Base-by-base conservation (phyloP, 2,113 vertebrate species). In the Pseudonaja textilis region DNA sequence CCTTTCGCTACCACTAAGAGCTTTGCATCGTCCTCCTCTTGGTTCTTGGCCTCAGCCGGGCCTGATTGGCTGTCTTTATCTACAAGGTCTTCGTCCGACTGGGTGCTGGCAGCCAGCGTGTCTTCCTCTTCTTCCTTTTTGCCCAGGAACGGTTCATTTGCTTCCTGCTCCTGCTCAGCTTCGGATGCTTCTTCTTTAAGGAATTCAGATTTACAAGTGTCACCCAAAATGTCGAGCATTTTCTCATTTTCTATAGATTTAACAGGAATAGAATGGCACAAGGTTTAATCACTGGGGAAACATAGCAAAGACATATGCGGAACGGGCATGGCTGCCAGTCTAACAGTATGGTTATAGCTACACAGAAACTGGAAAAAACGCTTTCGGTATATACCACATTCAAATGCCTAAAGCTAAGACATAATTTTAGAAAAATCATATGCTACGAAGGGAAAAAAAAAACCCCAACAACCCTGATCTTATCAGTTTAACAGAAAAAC, bases 251-350 rank as follows among this genome's bases (percentile, higher is more conserved):
- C 99, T 99, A 99, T 98, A 99, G 99, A 99, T 99, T 98, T 99
- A 99, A 99, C 98, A 99, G 99, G 99, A 99, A 99, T 99, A 99
- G 98, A 99, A 99, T 99, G 99, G 99, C 99, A 99, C 98, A 99
- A 98, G 98, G 98, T 99, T 99, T 99, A 99, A 99, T 99, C 97
- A 99, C 99, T 99, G 99, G 98, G 98, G 98, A 99, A 99, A 99
- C 98, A 99, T 97, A 99, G 98, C 98, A 99, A 99, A 98, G 97
- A 98, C 98, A 99, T 99, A 98, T 95, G 98, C 98, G 99, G 99
- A 98, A 98, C 98, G 98, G 98, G 98, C 98, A 98, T 98, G 98
- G 98, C 97, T 98, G 98, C 98, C 98, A 98, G 98, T 98, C 98
- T 97, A 98, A 98, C 97, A 98, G 98, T 97, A 98, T 97, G 96